These are phyloP conservation scores for Gastracanthus pulcherrimus DNA, from an alignment of 2,888 invertebrate species.

Conservation along the genomic window DNA sequence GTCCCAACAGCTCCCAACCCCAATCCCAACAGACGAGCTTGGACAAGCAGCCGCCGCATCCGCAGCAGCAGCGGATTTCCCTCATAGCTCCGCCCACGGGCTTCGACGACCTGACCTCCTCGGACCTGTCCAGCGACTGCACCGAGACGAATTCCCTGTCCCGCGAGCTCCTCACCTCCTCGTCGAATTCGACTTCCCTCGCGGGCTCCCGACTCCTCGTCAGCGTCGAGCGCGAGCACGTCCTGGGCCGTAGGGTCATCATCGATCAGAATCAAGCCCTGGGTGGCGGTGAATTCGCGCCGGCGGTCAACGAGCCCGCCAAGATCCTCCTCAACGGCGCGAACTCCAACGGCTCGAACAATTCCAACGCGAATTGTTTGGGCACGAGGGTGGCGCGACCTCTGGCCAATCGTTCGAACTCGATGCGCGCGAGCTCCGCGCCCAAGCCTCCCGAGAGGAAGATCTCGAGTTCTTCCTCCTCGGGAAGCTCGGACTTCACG, in stretches of 20 bases:
- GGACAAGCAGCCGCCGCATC: conserved; percentile 15
- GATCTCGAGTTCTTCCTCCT: conserved; percentile 53
- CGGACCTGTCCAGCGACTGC: conserved; percentile 71
- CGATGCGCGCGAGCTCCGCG: conserved; percentile 66
- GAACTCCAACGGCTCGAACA: conserved; percentile 44
- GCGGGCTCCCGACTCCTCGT: neutral
- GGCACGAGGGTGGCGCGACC: conserved; percentile 58
- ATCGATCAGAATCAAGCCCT: conserved; percentile 71
- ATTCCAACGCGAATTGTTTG: no score
- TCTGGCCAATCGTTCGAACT: conserved; percentile 64
- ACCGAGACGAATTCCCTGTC: conserved; percentile 64
- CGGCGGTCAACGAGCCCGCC: conserved; percentile 54
- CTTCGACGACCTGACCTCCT: conserved; percentile 74
- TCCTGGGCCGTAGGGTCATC: conserved; percentile 69
- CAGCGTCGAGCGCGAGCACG: conserved; percentile 59
- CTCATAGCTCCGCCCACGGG: conserved; percentile 77
- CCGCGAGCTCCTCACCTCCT: conserved; percentile 35
- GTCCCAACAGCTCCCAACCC: neutral
- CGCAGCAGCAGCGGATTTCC: conserved; percentile 68
- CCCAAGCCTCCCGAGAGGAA: conserved; percentile 67
- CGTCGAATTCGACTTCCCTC: conserved; percentile 24
- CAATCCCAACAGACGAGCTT: neutral
- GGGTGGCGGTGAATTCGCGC: conserved; percentile 60
- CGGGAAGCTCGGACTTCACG: conserved; percentile 34
- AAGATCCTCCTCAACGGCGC: neutral